phyloP scores from a whole-genome alignment of 2,113 vertebrate genomes.

The Camelus dromedarius region DNA sequence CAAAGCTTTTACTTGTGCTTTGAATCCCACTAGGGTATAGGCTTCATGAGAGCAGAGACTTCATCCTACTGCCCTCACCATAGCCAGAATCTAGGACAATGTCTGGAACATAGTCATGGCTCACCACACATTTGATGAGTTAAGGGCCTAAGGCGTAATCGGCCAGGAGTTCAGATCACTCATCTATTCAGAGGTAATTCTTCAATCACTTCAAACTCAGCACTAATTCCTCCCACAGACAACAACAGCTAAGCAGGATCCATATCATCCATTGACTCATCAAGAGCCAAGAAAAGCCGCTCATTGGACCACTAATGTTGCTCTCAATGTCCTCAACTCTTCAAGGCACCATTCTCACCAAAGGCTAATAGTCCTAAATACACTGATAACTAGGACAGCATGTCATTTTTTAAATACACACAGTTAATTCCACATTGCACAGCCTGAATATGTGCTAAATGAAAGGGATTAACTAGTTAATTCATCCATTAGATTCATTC shows the following conservation, averaged over 20 bases:
- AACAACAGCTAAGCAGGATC: neutral
- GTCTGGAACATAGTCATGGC: neutral
- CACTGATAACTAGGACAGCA: neutral
- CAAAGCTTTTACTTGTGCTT: neutral
- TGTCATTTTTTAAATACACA: neutral
- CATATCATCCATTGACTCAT: neutral
- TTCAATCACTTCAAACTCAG: constrained; percentile 31
- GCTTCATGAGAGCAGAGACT: neutral
- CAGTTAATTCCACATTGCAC: neutral
- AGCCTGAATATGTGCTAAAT: neutral
- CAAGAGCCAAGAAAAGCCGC: neutral
- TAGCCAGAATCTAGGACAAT: neutral
- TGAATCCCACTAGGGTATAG: neutral
- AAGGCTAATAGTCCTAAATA: neutral
- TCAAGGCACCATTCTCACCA: neutral
- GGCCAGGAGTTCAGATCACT: neutral
- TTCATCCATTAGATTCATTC: neutral
- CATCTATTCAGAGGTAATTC: neutral
- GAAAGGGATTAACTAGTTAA: neutral
- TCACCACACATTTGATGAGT: neutral
- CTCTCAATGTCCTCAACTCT: neutral
- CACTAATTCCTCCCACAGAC: neutral
- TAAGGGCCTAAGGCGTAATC: neutral
- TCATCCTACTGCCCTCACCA: neutral
- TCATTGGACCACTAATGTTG: neutral